These are phyloP conservation scores for Sycobia sp. DNA, from an alignment of 1,140 invertebrate species.

Conservation along the genomic window DNA sequence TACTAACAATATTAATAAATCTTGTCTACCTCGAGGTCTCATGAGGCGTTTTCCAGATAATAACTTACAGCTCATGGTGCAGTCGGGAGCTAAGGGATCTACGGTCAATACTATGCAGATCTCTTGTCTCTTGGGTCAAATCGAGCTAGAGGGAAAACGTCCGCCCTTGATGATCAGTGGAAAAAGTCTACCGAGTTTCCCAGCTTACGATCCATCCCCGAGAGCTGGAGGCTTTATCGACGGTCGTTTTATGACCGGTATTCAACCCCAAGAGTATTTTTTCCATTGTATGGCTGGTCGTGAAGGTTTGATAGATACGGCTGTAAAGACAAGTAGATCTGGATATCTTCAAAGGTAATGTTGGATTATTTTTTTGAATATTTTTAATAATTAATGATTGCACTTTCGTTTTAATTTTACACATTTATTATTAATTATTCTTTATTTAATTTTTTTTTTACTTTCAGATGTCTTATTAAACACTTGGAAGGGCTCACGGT, in stretches of 20 bases:
- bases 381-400: background rate
- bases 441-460: background rate
- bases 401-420: background rate
- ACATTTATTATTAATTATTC: background rate
- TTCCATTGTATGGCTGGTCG: conserved; percentile 99
- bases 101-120: conserved; percentile 97
- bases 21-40: conserved; percentile 81
- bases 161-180: conserved; percentile 95
- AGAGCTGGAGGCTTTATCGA: conserved; percentile 95
- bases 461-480: conserved; percentile 86
- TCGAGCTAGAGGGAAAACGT: conserved; percentile 96
- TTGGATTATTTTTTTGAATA: background rate
- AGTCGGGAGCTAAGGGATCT: conserved; percentile 97
- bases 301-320: conserved; percentile 88
- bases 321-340: conserved; percentile 92
- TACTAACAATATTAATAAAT: conserved; percentile 89
- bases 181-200: conserved; percentile 89
- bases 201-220: conserved; percentile 87
- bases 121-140: conserved; percentile 94
- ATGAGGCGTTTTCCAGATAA: conserved; percentile 90
- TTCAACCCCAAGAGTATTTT: conserved; percentile 97
- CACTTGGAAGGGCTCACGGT: conserved; percentile 94
- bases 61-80: conserved; percentile 96
- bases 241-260: conserved; percentile 95
- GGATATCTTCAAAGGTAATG: conserved; percentile 89